Percentiles rank a stretch among this genome's conserved stretches.
Evolutionary conservation across 2,797 vertebrate genomes (phyloP).

Genomic region (Characodon lateralis): DNA sequence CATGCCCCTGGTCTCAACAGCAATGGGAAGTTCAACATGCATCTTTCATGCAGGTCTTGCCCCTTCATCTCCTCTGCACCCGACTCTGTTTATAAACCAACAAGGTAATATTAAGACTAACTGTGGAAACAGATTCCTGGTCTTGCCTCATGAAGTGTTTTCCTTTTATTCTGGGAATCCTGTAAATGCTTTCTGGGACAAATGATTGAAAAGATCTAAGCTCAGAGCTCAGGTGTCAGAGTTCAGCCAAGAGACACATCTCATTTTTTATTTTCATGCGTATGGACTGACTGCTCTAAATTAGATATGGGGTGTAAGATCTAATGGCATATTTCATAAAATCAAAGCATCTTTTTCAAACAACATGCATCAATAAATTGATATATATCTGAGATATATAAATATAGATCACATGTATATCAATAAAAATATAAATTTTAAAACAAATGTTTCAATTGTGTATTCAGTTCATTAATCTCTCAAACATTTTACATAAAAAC

Average conservation of each 20-base stretch:
- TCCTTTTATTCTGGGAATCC: constrained; percentile 10
- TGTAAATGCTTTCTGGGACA: constrained; percentile 35
- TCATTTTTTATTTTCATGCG: constrained; percentile 16
- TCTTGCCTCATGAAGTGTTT: constrained; percentile 35
- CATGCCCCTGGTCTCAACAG: constrained; percentile 21
- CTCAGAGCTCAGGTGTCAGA: constrained; percentile 52
- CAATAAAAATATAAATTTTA: not conserved
- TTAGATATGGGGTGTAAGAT: constrained; percentile 15
- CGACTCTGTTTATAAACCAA: constrained; percentile 53
- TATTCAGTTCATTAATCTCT: too few species aligned
- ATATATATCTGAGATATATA: not conserved
- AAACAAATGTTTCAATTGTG: not conserved
- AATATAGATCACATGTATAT: not conserved
- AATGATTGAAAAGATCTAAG: constrained; percentile 50
- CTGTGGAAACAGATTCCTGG: constrained; percentile 38
- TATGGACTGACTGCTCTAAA: constrained; percentile 9
- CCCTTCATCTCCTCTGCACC: constrained; percentile 43
- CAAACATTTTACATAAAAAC: too few species aligned
- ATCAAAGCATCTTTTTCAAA: constrained; percentile 9
- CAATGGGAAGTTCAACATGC: constrained; percentile 40
- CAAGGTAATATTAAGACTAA: constrained; percentile 49
- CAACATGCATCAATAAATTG: not conserved
- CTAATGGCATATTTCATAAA: constrained; percentile 20
- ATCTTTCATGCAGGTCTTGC: constrained; percentile 58
- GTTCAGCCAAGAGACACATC: constrained; percentile 28